phyloP scores from a whole-genome alignment of 2,888 invertebrate species.

The Pristionchus exspectatus region DNA sequence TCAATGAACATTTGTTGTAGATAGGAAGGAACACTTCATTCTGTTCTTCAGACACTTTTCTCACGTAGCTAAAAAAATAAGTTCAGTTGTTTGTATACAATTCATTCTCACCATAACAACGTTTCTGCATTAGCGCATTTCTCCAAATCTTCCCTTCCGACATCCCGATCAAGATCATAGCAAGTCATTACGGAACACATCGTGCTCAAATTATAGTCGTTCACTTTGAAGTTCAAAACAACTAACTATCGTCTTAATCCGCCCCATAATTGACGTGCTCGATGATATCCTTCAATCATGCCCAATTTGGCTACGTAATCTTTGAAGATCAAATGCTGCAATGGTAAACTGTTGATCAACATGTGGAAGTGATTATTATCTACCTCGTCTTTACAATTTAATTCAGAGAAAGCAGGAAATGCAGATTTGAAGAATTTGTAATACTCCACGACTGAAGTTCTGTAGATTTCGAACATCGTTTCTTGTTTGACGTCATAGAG shows the following conservation, averaged over 20 bases:
- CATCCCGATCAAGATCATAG: background rate
- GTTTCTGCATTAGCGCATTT: background rate
- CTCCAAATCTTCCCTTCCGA: background rate
- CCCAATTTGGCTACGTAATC: background rate
- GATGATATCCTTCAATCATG: constrained; percentile 15
- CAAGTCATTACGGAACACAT: constrained; percentile 27
- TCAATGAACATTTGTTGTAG: background rate
- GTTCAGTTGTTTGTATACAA: background rate
- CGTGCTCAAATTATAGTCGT: background rate
- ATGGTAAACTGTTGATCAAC: too few species aligned
- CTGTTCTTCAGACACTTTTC: background rate
- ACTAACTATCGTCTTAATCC: background rate
- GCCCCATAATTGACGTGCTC: constrained; percentile 2
- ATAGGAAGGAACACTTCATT: constrained; percentile 27
- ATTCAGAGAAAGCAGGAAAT: background rate
- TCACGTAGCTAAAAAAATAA: background rate
- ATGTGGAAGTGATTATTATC: background rate
- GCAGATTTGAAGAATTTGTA: constrained; percentile 5
- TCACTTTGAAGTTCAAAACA: background rate
- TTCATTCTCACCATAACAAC: background rate
- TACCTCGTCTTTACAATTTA: background rate
- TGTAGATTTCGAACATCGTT: background rate
- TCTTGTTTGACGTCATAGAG: background rate
- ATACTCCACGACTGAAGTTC: background rate
- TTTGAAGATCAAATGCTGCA: background rate